A percentile compares a stretch with the other conserved stretches of the same genome.
These are phyloP conservation scores for Stichopus horrens DNA, from an alignment of 53 echinoderm and acorn worm species.

Conservation along the genomic window DNA sequence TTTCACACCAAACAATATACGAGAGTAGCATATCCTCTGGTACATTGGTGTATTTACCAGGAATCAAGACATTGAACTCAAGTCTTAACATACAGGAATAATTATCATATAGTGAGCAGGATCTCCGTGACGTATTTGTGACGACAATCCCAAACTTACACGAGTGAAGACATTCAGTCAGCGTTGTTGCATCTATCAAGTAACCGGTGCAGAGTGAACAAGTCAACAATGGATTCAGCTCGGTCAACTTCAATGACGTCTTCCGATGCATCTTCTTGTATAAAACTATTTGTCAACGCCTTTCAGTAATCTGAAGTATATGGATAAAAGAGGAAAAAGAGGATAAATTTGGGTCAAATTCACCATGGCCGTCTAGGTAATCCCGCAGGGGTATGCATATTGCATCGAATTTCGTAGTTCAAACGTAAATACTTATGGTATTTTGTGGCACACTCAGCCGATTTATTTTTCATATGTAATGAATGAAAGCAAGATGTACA, in stretches of 20 bases:
- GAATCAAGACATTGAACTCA: too few relatives aligned
- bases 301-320: background rate
- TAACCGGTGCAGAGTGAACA: slow-evolving; percentile 87
- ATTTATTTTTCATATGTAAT: too few relatives aligned
- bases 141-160: slow-evolving; percentile 58
- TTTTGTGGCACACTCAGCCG: too few relatives aligned
- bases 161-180: slow-evolving; percentile 83
- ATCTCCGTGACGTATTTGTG: background rate
- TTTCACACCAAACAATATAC: too few relatives aligned
- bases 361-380: background rate
- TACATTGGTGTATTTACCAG: too few relatives aligned
- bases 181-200: slow-evolving; percentile 81
- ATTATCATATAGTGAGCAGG: too few relatives aligned
- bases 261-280: slow-evolving; percentile 69
- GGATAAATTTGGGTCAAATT: background rate
- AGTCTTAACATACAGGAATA: too few relatives aligned
- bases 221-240: slow-evolving; percentile 80
- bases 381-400: too few relatives aligned
- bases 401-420: too few relatives aligned
- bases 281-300: background rate
- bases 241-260: slow-evolving; percentile 83
- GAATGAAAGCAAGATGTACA: too few relatives aligned
- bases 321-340: background rate
- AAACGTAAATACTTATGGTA: too few relatives aligned
- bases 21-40: too few relatives aligned